Conservation (phyloP, 2,113 vertebrate genomes). For the Microcebus ravelobensis region DNA sequence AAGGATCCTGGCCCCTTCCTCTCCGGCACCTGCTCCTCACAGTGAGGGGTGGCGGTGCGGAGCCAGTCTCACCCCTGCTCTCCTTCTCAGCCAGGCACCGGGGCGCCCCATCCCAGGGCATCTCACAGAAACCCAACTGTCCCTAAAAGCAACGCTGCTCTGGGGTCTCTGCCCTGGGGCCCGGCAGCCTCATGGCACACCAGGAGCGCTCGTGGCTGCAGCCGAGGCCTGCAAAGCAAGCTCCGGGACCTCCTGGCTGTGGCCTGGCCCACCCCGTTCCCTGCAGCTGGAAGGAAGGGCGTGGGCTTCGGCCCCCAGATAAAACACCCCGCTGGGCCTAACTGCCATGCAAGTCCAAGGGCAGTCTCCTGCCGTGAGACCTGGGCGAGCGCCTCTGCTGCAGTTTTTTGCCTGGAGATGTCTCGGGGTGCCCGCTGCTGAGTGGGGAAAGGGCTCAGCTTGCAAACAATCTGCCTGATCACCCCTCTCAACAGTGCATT, state of each 20-base stretch:
- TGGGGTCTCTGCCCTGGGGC: background rate
- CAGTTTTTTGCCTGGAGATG: background rate
- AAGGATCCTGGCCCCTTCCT: background rate
- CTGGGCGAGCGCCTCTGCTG: background rate
- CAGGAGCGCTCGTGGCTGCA: background rate
- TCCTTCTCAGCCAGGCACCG: background rate
- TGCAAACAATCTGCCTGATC: background rate
- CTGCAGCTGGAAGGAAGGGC: background rate
- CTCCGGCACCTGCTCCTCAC: background rate
- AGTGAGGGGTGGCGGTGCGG: rapidly evolving
- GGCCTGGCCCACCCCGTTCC: rapidly evolving
- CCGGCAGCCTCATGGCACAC: rapidly evolving
- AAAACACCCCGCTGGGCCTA: background rate
- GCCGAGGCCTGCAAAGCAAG: background rate
- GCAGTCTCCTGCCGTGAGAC: background rate
- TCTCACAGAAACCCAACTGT: rapidly evolving
- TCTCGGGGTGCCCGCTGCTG: background rate
- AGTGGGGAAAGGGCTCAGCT: background rate
- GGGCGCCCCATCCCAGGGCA: background rate
- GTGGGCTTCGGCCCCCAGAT: background rate
- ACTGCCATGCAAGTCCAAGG: slow-evolving; percentile 20
- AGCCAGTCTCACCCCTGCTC: background rate
- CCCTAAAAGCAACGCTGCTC: background rate
- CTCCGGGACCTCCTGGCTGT: background rate
- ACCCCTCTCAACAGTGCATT: slow-evolving; percentile 17